Evolutionary conservation across 2,797 vertebrate genomes (phyloP).

Genomic region (Mionectes olivaceus): DNA sequence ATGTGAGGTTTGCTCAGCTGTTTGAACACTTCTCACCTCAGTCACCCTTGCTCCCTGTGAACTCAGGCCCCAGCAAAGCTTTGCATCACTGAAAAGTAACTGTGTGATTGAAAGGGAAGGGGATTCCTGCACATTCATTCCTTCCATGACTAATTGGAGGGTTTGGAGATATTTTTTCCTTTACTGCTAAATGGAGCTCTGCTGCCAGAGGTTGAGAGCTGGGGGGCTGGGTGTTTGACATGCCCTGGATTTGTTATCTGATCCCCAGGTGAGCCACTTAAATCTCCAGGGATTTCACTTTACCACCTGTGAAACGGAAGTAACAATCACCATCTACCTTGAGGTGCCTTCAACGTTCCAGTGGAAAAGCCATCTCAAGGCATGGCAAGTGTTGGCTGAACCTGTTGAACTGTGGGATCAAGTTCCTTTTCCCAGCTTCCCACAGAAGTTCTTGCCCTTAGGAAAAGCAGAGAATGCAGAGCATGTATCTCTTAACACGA

Average conservation of each 20-base stretch:
- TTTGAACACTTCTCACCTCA: slow-evolving; percentile 24
- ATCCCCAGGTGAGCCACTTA: neutral
- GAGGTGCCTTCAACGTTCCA: neutral
- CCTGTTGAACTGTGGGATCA: neutral
- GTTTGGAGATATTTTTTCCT: neutral
- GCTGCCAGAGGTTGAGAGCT: neutral
- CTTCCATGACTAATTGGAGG: neutral
- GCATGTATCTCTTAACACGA: rapidly evolving
- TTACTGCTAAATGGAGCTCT: neutral
- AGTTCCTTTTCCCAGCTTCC: neutral
- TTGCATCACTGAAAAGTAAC: neutral
- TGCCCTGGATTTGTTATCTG: neutral
- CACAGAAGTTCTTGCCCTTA: neutral
- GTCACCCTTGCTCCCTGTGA: slow-evolving; percentile 8
- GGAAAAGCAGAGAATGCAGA: neutral
- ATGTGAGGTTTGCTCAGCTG: slow-evolving; percentile 12
- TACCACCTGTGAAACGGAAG: neutral
- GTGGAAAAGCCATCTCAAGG: neutral
- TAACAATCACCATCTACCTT: neutral
- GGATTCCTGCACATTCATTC: neutral
- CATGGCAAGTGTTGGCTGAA: rapidly evolving
- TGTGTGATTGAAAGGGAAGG: neutral
- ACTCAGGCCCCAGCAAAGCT: neutral
- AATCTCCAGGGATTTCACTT: neutral
- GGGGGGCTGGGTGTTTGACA: neutral